Percentiles rank a stretch among this genome's conserved stretches.
These are phyloP conservation scores for Drosophila willistoni DNA, from an alignment of 1,140 invertebrate species.

Conservation along the genomic window DNA sequence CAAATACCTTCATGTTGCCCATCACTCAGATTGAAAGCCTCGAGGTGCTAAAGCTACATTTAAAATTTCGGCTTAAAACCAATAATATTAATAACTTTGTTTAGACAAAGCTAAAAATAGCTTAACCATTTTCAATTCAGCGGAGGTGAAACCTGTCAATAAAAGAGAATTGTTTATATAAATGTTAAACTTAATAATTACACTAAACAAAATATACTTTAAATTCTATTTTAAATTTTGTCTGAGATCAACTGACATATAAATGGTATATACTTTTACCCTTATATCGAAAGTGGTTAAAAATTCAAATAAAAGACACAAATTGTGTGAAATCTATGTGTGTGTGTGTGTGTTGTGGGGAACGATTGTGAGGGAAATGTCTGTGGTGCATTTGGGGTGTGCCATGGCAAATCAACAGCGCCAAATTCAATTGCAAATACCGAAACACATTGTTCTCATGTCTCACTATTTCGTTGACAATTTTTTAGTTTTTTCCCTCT, in stretches of 20 bases:
- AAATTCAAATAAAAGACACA: conserved; percentile 43
- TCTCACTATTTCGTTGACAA: conserved; percentile 63
- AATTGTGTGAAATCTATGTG: background rate
- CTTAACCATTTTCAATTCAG: background rate
- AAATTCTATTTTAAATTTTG: background rate
- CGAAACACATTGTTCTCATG: conserved; percentile 68
- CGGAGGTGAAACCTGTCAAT: background rate
- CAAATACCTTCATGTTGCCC: background rate
- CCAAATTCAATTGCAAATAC: conserved; percentile 76
- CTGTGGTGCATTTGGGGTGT: conserved; percentile 12
- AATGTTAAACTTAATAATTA: too few relatives aligned
- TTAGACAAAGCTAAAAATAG: too few relatives aligned
- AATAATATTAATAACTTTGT: too few relatives aligned
- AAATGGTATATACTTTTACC: background rate
- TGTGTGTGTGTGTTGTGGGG: background rate
- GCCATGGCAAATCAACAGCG: conserved; percentile 63
- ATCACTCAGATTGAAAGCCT: background rate
- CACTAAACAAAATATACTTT: too few relatives aligned
- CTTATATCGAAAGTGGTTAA: conserved; percentile 11
- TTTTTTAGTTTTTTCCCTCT: conserved; percentile 46
- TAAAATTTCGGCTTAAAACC: background rate
- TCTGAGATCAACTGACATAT: background rate
- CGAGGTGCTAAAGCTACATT: background rate
- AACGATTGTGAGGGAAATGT: background rate
- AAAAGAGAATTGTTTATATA: too few relatives aligned